A percentile compares a stretch with the other conserved stretches of the same genome.
phyloP scores from a whole-genome alignment of 2,113 vertebrate genomes.

The Ardeotis arabs region DNA sequence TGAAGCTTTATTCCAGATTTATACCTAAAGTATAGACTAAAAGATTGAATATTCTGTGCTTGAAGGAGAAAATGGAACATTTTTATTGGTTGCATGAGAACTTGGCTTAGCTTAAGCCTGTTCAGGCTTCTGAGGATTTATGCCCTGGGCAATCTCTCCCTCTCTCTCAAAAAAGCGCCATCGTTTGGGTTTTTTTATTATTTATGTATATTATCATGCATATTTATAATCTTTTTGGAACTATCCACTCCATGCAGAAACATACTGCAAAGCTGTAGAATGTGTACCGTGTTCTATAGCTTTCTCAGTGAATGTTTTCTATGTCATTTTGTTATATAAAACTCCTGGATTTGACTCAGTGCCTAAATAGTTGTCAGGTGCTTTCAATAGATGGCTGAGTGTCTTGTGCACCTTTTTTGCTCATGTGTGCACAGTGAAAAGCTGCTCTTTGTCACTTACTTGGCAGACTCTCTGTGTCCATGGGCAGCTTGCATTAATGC shows the following conservation, averaged over 20 bases:
- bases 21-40: not conserved
- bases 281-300: not conserved
- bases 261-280: not conserved
- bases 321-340: slow-evolving; percentile 1
- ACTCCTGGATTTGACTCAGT: slow-evolving; percentile 8
- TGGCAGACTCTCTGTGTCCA: slow-evolving; percentile 4
- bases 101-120: not conserved
- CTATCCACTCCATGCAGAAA: not conserved
- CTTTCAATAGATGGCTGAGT: not conserved
- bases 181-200: not conserved
- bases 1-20: not conserved
- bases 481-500: not conserved
- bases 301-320: not conserved
- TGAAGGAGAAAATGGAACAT: not conserved
- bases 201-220: not conserved
- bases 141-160: not conserved
- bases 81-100: slow-evolving; percentile 9
- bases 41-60: not conserved
- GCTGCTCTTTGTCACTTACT: slow-evolving; percentile 42
- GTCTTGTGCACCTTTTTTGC: slow-evolving; percentile 6
- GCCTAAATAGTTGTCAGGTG: slow-evolving; percentile 53
- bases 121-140: slow-evolving; percentile 2
- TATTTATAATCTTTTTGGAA: not conserved
- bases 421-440: not conserved
- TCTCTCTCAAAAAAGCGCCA: not conserved